These are phyloP conservation scores for Harmothoe impar DNA, from an alignment of 2,888 invertebrate species.

Conservation along the genomic window DNA sequence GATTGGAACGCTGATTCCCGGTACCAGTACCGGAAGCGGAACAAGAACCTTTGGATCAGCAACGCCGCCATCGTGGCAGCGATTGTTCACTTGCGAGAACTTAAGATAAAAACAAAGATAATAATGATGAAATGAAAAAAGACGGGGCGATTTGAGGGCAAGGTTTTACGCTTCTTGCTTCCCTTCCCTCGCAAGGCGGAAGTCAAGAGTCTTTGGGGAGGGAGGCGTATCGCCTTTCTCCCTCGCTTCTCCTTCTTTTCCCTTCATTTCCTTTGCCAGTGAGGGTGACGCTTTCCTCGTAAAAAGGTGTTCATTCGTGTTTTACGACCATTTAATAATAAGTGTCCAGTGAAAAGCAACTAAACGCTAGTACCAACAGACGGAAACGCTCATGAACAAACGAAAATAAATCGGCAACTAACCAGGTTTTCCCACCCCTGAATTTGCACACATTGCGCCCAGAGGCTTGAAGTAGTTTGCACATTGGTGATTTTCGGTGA, in stretches of 20 bases:
- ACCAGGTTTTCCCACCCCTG: neutral
- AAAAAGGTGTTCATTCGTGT: neutral
- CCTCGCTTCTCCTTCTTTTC: neutral
- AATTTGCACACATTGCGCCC: slow-evolving; percentile 1
- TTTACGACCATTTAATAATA: slow-evolving; percentile 10
- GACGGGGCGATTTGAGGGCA: neutral
- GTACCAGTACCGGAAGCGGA: neutral
- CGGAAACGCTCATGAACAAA: neutral
- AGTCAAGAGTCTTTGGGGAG: slow-evolving; percentile 19
- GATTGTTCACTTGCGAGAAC: neutral
- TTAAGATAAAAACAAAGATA: no score
- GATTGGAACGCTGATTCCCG: neutral
- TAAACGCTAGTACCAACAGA: neutral
- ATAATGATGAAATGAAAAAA: neutral
- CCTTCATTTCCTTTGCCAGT: neutral
- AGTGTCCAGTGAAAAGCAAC: neutral
- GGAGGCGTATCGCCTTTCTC: neutral
- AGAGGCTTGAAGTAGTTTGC: no score
- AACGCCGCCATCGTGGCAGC: neutral
- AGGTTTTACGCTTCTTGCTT: neutral
- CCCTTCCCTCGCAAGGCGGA: neutral
- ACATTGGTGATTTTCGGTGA: no score
- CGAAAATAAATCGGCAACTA: neutral
- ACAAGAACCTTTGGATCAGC: neutral
- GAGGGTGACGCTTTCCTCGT: neutral